Evolutionary conservation across 92 coral and sea anemone species (phyloP).

Genomic region (Palythoa grandiflora): DNA sequence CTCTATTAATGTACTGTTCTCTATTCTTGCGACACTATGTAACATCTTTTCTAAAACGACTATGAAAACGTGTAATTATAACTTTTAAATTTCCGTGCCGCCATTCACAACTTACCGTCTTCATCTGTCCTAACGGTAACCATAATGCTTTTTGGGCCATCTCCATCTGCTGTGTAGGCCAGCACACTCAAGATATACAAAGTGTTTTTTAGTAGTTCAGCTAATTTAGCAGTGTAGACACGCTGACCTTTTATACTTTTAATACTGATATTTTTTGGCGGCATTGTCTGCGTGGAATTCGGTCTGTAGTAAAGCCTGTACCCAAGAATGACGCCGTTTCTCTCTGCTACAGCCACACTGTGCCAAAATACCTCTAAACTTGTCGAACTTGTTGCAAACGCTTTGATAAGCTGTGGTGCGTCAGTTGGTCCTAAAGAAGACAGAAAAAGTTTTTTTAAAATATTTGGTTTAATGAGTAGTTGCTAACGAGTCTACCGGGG

Average conservation of each 20-base stretch:
- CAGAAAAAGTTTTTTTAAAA: no score
- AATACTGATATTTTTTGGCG: background rate
- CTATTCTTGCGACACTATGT: no score
- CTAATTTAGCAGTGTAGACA: background rate
- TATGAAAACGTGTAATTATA: no score
- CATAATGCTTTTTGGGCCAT: constrained; percentile 28
- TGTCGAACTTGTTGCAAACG: constrained; percentile 34
- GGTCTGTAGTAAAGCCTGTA: constrained; percentile 36
- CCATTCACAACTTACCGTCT: constrained; percentile 33
- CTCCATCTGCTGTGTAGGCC: constrained; percentile 48
- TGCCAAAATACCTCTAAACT: constrained; percentile 44
- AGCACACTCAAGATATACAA: constrained; percentile 14
- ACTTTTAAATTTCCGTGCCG: no score
- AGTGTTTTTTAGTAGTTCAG: constrained; percentile 5
- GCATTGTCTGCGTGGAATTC: background rate
- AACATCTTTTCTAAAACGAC: no score
- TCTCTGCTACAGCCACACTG: constrained; percentile 12
- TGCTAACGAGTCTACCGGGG: no score
- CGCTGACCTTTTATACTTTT: background rate
- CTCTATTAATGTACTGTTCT: no score
- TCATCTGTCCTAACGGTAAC: constrained; percentile 21
- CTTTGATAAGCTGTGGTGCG: background rate
- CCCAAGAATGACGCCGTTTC: constrained; percentile 48
- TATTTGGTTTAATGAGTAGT: no score
- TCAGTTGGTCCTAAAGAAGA: background rate